Evolutionary conservation across 1,140 invertebrate species (phyloP).

Genomic region (Polyergus mexicanus): DNA sequence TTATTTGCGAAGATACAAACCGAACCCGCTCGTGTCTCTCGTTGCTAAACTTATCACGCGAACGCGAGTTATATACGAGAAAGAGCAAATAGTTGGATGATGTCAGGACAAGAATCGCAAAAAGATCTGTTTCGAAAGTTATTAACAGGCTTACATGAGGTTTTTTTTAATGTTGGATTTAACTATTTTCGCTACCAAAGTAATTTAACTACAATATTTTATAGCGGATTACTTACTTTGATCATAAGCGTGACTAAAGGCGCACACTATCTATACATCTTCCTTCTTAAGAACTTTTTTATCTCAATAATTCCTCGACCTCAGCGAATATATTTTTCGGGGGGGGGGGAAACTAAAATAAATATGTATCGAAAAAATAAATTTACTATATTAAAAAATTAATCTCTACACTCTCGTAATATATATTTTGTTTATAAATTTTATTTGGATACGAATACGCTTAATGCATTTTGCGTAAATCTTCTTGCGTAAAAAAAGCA

Average conservation of each 20-base stretch:
- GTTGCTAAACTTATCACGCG: conserved; percentile 30
- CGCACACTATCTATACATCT: not conserved
- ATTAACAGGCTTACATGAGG: conserved; percentile 28
- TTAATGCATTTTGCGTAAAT: not conserved
- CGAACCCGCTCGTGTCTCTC: not conserved
- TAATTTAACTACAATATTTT: conserved; percentile 59
- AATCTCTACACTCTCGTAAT: not conserved
- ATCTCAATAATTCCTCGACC: not conserved
- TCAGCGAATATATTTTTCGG: not conserved
- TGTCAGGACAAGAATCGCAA: conserved; percentile 16
- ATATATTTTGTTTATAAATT: not conserved
- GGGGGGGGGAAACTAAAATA: too few relatives aligned
- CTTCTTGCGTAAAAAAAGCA: not conserved
- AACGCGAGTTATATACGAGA: conserved; percentile 16
- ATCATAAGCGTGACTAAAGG: conserved; percentile 3
- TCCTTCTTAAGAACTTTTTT: not conserved
- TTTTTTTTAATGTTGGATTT: conserved; percentile 41
- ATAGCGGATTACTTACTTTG: conserved; percentile 1
- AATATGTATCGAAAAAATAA: not conserved
- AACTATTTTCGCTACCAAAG: conserved; percentile 27
- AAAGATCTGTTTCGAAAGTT: conserved; percentile 31
- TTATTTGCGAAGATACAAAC: conserved; percentile 6
- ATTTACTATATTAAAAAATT: not conserved
- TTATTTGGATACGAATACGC: not conserved
- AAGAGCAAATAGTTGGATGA: conserved; percentile 35